These are phyloP conservation scores for Microplitis demolitor DNA, from an alignment of 1,140 invertebrate species.

Conservation along the genomic window DNA sequence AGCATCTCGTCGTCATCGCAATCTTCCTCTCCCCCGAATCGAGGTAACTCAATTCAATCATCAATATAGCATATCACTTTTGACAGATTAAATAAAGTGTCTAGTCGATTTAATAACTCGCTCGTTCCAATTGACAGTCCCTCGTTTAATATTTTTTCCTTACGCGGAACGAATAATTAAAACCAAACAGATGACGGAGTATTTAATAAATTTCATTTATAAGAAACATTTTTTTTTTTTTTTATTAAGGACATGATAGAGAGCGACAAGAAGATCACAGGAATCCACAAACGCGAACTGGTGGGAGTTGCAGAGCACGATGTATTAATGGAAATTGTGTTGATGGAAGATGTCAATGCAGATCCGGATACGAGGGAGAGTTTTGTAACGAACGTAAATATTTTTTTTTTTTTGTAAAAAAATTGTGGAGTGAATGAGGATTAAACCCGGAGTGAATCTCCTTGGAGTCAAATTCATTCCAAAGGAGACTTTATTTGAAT, in stretches of 20 bases:
- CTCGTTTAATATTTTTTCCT: too few species aligned
- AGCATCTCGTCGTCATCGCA: background rate
- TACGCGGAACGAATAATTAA: background rate
- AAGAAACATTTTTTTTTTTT: background rate
- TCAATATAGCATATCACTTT: background rate
- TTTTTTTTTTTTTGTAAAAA: constrained; percentile 3
- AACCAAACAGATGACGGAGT: background rate
- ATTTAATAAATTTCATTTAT: background rate
- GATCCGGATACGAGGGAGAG: constrained; percentile 75
- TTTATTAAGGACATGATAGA: background rate
- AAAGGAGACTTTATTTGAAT: background rate
- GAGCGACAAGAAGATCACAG: constrained; percentile 12
- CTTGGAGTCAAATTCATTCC: background rate
- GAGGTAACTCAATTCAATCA: constrained; percentile 5
- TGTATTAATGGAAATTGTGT: constrained; percentile 81
- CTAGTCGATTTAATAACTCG: constrained; percentile 12
- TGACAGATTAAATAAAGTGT: constrained; percentile 8
- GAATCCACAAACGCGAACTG: constrained; percentile 47
- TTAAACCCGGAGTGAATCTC: too few species aligned
- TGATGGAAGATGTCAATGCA: constrained; percentile 74
- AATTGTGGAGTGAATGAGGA: too few species aligned
- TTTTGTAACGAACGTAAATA: constrained; percentile 79
- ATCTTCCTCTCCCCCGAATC: background rate
- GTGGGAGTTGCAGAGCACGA: constrained; percentile 66
- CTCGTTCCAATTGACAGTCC: background rate